A percentile compares a stretch with the other conserved stretches of the same genome.
phyloP scores from a whole-genome alignment of 2,113 vertebrate genomes.

The Lophius piscatorius region DNA sequence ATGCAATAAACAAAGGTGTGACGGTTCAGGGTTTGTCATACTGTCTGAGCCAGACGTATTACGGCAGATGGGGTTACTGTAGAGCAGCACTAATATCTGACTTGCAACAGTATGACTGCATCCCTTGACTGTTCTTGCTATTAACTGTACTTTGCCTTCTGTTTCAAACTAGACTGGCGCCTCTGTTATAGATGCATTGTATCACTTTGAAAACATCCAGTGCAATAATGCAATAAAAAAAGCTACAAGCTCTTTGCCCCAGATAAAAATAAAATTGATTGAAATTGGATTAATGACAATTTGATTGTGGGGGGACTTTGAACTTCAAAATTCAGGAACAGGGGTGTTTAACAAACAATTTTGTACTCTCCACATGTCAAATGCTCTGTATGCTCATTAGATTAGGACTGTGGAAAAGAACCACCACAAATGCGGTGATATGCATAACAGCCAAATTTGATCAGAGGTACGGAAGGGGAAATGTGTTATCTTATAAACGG shows the following conservation, averaged over 20 bases:
- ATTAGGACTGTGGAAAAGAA: slow-evolving; percentile 27
- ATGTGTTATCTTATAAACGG: neutral
- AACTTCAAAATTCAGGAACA: slow-evolving; percentile 24
- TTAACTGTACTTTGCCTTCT: neutral
- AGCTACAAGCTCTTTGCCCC: neutral
- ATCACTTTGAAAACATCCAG: neutral
- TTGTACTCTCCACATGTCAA: slow-evolving; percentile 38
- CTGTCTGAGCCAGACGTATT: slow-evolving; percentile 1
- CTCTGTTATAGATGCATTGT: neutral
- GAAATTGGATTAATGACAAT: slow-evolving; percentile 28
- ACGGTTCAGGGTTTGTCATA: slow-evolving; percentile 8
- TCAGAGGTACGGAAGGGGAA: neutral
- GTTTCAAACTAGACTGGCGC: neutral
- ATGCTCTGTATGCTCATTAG: slow-evolving; percentile 60
- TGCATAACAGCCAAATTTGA: slow-evolving; percentile 5
- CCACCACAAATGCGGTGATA: slow-evolving; percentile 9
- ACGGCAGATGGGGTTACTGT: slow-evolving; percentile 13
- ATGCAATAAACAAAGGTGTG: slow-evolving; percentile 30
- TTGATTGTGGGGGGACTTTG: slow-evolving; percentile 8
- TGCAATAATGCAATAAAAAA: slow-evolving; percentile 8
- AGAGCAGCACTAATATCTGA: slow-evolving; percentile 9
- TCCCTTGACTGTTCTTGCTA: neutral
- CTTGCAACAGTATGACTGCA: neutral
- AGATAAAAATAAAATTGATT: neutral
- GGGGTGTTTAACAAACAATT: slow-evolving; percentile 30